phyloP scores from a whole-genome alignment of 2,888 invertebrate genomes.

The Xylota segnis region DNA sequence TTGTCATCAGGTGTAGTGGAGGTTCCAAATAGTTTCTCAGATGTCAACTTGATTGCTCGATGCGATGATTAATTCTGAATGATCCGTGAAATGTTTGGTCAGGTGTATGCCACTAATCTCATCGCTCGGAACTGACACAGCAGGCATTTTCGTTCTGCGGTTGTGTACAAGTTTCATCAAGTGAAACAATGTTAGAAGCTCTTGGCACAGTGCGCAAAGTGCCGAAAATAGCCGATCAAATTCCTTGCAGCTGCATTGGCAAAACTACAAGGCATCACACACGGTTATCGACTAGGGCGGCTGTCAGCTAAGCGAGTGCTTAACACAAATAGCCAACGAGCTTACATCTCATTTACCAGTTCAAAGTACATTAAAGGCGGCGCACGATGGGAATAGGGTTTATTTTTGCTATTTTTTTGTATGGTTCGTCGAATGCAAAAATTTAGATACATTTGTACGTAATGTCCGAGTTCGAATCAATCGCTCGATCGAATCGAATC shows the following conservation, averaged over 20 bases:
- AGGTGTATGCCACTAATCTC: slow-evolving; percentile 47
- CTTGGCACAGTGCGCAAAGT: slow-evolving; percentile 24
- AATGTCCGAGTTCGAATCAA: slow-evolving; percentile 60
- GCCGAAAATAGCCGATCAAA: slow-evolving; percentile 18
- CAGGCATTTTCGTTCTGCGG: not conserved
- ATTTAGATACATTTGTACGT: slow-evolving; percentile 61
- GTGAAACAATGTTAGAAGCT: slow-evolving; percentile 32
- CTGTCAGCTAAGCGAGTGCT: slow-evolving; percentile 46
- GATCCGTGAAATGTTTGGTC: slow-evolving; percentile 69
- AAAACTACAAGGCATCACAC: slow-evolving; percentile 27
- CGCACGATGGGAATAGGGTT: slow-evolving; percentile 15
- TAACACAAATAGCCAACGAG: slow-evolving; percentile 74
- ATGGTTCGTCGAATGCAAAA: slow-evolving; percentile 42
- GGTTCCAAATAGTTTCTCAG: slow-evolving; percentile 31
- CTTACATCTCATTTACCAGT: slow-evolving; percentile 73
- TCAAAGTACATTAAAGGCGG: slow-evolving; percentile 54
- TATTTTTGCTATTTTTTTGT: slow-evolving; percentile 11
- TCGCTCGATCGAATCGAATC: slow-evolving; percentile 63
- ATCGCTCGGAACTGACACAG: not conserved
- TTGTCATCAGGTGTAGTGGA: slow-evolving; percentile 55
- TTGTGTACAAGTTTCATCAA: slow-evolving; percentile 19
- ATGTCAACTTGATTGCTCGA: slow-evolving; percentile 50
- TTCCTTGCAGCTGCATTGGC: slow-evolving; percentile 30
- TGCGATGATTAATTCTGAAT: slow-evolving; percentile 66
- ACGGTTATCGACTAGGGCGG: not conserved